Percentiles rank a stretch among this genome's conserved stretches.
These are phyloP conservation scores for Camponotus floridanus DNA, from an alignment of 1,140 invertebrate species.

Conservation along the genomic window DNA sequence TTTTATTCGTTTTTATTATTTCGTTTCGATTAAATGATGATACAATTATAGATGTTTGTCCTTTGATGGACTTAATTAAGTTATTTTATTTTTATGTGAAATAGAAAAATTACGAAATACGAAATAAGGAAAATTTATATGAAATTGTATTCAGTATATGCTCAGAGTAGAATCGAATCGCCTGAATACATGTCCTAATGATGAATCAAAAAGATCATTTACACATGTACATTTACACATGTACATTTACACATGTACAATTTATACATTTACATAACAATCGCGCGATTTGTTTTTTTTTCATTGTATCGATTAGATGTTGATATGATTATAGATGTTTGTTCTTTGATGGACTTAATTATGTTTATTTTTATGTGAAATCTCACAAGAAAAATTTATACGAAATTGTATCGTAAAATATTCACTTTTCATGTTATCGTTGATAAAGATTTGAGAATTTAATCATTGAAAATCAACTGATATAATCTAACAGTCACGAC, in stretches of 20 bases:
- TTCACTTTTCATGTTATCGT: neutral
- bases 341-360: neutral
- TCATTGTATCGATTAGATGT: neutral
- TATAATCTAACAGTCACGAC: constrained; percentile 23
- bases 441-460: neutral
- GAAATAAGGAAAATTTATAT: neutral
- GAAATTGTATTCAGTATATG: neutral
- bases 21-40: neutral
- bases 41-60: neutral
- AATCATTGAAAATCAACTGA: constrained; percentile 20
- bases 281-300: neutral
- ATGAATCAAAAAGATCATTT: constrained; percentile 32
- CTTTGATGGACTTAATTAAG: neutral
- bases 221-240: neutral
- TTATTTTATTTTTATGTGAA: neutral
- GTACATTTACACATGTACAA: constrained; percentile 5
- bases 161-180: neutral
- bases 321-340: neutral
- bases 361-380: neutral
- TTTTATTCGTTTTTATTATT: neutral
- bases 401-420: neutral
- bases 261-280: neutral
- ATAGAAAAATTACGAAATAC: neutral
- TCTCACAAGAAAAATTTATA: neutral
- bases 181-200: constrained; percentile 46